Base-by-base conservation (phyloP, 2,888 invertebrate species). In the Drosophila lacicola region DNA sequence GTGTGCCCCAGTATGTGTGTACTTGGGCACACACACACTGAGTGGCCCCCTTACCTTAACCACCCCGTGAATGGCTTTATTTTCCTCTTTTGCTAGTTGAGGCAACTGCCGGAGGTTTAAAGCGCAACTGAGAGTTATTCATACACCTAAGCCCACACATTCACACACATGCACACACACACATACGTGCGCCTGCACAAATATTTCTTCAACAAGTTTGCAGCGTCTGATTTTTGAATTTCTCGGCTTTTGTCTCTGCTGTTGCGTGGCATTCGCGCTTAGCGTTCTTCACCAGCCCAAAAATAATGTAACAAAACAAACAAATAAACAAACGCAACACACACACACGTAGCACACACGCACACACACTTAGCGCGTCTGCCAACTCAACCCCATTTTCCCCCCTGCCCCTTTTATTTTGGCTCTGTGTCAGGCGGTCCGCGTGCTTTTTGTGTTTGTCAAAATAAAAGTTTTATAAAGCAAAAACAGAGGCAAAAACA, bases 171-270 rank as follows among this genome's bases (percentile, higher is more conserved):
- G 45, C 34, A n/a, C 34, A 42, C 33, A 14, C 21, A n/a, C 39
- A 42, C 25, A 49, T 25, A 49, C 42, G 53, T 46, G 62, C 33
- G 60, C 50, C 42, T 72, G 68, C 47, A 72, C 70, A 79, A 88
- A 75, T 66, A 82, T 86, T 86, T 75, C 86, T 73, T 84, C 88
- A 84, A 88, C 83, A 84, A 84, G 83, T 88, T 83, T 88, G 73
- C 78, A 78, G 65, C 51, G 64, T 78, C 80, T 88, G 88, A 88
- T 88, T 88, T 84, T 83, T 78, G 87, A 80, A 74, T 83, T 72
- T 88, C 58, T 73, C 69, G 86, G 80, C 88, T 83, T 86, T 69
- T 65, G 70, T 66, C 65, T 69, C 72, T 70, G 54, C 56, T 42
- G 37, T 34, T 55, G 69, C 42, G 45, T 54, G 56, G 45, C 36